Evolutionary conservation across 2,888 invertebrate genomes (phyloP).

Genomic region (Dorcus hopei): DNA sequence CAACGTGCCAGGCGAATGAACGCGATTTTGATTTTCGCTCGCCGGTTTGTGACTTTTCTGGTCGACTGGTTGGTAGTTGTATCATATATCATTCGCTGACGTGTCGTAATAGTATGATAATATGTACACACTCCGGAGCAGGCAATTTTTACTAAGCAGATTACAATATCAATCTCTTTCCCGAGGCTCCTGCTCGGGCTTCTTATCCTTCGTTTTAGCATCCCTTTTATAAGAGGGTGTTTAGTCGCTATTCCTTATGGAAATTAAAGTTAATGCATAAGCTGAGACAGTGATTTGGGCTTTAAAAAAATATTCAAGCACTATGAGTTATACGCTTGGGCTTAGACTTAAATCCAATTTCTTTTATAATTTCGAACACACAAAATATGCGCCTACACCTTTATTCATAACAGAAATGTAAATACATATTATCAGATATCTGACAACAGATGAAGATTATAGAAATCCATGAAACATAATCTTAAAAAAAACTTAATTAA

Average conservation of each 20-base stretch:
- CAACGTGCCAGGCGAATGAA: no score
- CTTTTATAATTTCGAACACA: no score
- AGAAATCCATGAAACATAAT: no score
- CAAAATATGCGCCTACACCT: no score
- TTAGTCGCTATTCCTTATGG: slow-evolving; percentile 37
- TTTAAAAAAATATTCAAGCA: neutral
- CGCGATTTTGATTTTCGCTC: no score
- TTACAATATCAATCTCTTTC: slow-evolving; percentile 52
- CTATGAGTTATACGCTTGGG: no score
- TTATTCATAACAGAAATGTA: no score
- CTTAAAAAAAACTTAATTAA: no score
- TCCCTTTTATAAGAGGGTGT: slow-evolving; percentile 25
- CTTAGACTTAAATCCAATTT: no score
- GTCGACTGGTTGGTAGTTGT: slow-evolving; percentile 45
- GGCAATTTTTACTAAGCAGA: slow-evolving; percentile 52
- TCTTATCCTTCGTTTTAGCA: slow-evolving; percentile 30
- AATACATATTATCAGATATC: no score
- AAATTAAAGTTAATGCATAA: slow-evolving; percentile 42
- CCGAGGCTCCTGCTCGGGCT: slow-evolving; percentile 36
- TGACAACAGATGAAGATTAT: no score
- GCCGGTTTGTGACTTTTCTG: slow-evolving; percentile 35
- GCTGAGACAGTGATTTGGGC: slow-evolving; percentile 1
- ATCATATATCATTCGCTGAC: slow-evolving; percentile 51
- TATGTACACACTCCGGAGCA: slow-evolving; percentile 50
- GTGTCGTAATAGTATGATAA: slow-evolving; percentile 53